Conservation (phyloP, 92 coral and sea anemone genomes). For the Actinernus sp. region DNA sequence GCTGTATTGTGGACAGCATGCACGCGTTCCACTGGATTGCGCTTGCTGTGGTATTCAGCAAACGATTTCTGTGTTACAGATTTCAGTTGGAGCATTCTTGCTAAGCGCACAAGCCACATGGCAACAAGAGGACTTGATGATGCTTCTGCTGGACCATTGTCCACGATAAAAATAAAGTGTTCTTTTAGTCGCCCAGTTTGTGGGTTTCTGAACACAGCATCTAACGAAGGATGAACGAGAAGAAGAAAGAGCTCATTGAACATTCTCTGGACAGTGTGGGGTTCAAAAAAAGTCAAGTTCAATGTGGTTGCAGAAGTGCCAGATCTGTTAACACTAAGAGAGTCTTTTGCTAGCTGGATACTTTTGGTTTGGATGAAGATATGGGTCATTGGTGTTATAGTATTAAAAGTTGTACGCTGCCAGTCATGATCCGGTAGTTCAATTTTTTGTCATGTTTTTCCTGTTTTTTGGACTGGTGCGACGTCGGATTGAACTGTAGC, state of each 20-base stretch:
- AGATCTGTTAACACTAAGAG: conserved; percentile 38
- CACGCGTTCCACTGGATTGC: conserved; percentile 58
- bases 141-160: conserved; percentile 47
- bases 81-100: conserved; percentile 9
- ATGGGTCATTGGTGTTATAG: conserved; percentile 74
- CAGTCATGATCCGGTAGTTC: too few species aligned
- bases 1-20: conserved; percentile 37
- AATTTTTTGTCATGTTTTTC: too few species aligned
- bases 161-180: conserved; percentile 35
- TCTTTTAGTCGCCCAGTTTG: conserved; percentile 31
- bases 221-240: conserved; percentile 20
- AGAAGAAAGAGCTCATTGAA: conserved; percentile 13
- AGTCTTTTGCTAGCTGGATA: too few species aligned
- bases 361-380: conserved; percentile 50
- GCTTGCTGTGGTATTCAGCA: conserved; percentile 32
- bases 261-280: conserved; percentile 36
- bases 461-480: conserved; percentile 74
- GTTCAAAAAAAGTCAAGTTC: conserved; percentile 50
- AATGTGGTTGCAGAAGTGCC: conserved; percentile 61
- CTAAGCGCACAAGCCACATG: conserved; percentile 58
- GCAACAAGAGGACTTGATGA: conserved; percentile 41
- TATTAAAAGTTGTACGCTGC: conserved; percentile 40
- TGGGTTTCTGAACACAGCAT: conserved; percentile 15
- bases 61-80: too few species aligned
- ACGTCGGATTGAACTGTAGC: conserved; percentile 62